Evolutionary conservation across 2,888 invertebrate species (phyloP), one percentile per base, ranked within the genome.

Genomic region (Therioaphis trifolii): DNA sequence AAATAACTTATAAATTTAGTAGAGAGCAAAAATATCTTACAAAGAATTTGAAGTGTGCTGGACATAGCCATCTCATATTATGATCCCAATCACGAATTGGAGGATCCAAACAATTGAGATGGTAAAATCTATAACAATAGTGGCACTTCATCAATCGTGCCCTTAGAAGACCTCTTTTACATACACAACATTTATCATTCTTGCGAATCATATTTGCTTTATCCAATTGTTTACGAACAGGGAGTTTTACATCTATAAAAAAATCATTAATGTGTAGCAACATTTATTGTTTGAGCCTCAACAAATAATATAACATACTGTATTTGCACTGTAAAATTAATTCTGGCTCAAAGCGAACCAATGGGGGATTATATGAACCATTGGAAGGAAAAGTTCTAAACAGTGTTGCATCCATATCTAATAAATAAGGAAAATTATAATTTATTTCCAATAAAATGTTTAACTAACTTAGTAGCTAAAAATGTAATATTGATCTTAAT

Each of bases 31-130:
- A 21, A n/a, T n/a, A 71, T 46, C 72, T 74, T 66, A 82, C 82
- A 40, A 24, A 74, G 14, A 72, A 46, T 21, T 18, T 2, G 21
- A 55, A n/a, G 89, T 99, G 99, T 89, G 96, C 96, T 0, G 98
- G 98, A 88, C 99, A 99, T 96, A 98, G 97, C 98, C 98, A 99
- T 46, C 95, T 91, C 55, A 52, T 84, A 0, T 95, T 95, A 3
- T 93, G 93, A 0, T 98, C 98, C 85, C 95, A 90, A 0, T 94
- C 93, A 0, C 96, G 95, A 82, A 99, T 90, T 0, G 98, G 98
- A 0, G 98, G 98, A 88, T 97, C 94, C 85, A 98, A 89, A 88
- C 99, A 99, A 89, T 99, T 98, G 90, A 89, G 89, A 89, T 99
- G 99, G 88, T 94, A 98, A 86, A 93, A 92, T 84, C 95, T 89